Evolutionary conservation across 2,888 invertebrate species (phyloP), one percentile per base, ranked within the genome.

Genomic region (Rhagonycha lutea): DNA sequence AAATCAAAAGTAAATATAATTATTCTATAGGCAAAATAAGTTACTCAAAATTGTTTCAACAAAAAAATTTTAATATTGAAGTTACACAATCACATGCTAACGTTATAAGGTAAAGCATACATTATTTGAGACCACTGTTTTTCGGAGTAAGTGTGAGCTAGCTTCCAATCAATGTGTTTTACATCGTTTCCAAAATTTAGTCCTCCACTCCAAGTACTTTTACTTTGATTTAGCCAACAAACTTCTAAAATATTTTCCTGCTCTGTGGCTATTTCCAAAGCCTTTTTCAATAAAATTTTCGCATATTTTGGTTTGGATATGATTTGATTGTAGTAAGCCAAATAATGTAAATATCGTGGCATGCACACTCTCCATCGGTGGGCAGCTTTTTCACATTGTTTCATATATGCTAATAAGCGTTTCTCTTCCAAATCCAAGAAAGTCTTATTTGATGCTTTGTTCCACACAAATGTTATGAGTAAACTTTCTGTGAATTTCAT

Each of bases 71-170:
- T 47, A 47, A n/a, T 47, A n/a, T n/a, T n/a, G 1, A 47, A 47
- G n/a, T 47, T 47, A 47, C 7, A 47, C 47, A 47, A n/a, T 47
- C n/a, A 47, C 7, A 7, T 0, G 2, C 7, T n/a, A 47, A 47
- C n/a, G n/a, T n/a, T 70, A 47, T 60, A 76, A 23, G 83, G 83
- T 74, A 84, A 80, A 67, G 79, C 74, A 68, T 81, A 83, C 75
- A 84, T 75, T 74, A 84, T 80, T 61, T 82, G 82, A 7, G 82
- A 81, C 83, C 83, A 83, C 67, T 83, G 79, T 9, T 78, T 14
- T 23, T 70, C 69, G 8, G 74, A 76, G 65, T 83, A 84, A 61
- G 74, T 76, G 18, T 77, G 75, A 9, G 83, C 81, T 47, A 74
- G 69, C 60, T 74, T 80, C 83, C 83, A 84, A 68, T 81, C 73